phyloP scores from a whole-genome alignment of 2,113 vertebrate genomes.

The Puntigrus tetrazona region DNA sequence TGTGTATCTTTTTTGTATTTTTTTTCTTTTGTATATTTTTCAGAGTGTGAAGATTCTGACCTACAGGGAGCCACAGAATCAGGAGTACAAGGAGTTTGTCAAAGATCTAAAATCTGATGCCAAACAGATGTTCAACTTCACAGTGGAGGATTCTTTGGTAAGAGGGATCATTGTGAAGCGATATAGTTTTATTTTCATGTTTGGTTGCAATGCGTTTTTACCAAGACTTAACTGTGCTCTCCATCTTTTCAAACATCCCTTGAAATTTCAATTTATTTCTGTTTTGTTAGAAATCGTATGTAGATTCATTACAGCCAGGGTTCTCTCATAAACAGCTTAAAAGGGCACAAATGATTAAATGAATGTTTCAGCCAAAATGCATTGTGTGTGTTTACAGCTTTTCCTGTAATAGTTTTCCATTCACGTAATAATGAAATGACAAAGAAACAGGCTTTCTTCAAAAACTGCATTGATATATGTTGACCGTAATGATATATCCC shows the following conservation, averaged over 20 bases:
- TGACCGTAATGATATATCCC: neutral
- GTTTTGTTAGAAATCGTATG: neutral
- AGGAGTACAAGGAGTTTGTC: constrained; percentile 83
- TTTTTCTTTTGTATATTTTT: constrained; percentile 25
- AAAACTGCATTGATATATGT: neutral
- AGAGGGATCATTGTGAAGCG: constrained; percentile 45
- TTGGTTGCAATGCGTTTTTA: neutral
- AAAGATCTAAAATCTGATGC: constrained; percentile 75
- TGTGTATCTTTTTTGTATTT: too few relatives aligned
- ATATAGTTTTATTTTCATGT: neutral
- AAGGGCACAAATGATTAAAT: neutral
- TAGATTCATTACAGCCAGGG: neutral
- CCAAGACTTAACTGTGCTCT: neutral
- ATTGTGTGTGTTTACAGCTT: neutral
- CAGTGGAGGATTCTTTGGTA: constrained; percentile 85
- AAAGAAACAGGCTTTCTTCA: neutral
- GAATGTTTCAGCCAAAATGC: neutral
- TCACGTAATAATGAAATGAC: neutral
- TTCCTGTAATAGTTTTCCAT: neutral
- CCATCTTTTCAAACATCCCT: neutral
- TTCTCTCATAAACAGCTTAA: neutral
- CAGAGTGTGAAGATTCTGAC: constrained; percentile 93
- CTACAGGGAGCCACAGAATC: constrained; percentile 85
- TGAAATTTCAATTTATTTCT: neutral
- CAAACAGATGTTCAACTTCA: constrained; percentile 82